These are phyloP conservation scores for Dynastes tityus DNA, from an alignment of 2,888 invertebrate species.

Conservation along the genomic window DNA sequence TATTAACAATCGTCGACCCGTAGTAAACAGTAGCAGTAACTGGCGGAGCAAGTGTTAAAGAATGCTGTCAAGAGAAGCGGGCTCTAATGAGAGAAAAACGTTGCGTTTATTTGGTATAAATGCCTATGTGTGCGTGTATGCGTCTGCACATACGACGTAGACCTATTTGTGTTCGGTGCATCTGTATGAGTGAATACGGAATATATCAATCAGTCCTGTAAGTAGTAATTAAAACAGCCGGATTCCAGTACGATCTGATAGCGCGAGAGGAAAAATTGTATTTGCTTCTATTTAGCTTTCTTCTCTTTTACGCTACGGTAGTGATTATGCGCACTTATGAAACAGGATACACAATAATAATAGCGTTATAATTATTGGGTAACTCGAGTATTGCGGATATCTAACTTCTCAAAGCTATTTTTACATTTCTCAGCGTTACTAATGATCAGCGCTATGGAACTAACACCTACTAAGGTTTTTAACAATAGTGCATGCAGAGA, in stretches of 20 bases:
- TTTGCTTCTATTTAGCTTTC: conserved; percentile 2
- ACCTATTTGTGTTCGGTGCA: conserved; percentile 57
- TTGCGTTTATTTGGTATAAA: conserved; percentile 56
- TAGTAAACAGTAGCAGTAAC: conserved; percentile 60
- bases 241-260: conserved; percentile 60
- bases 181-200: conserved; percentile 52
- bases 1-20: conserved; percentile 51
- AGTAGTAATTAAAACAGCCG: conserved; percentile 63
- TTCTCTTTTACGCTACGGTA: not conserved
- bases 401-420: too few species aligned
- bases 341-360: too few species aligned
- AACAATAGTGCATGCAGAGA: too few species aligned
- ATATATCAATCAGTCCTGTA: conserved; percentile 28
- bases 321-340: too few species aligned
- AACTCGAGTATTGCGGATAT: too few species aligned
- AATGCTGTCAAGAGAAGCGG: conserved; percentile 59
- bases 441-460: too few species aligned
- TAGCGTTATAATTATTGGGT: too few species aligned
- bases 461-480: too few species aligned
- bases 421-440: too few species aligned
- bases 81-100: conserved; percentile 48
- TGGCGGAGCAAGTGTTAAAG: conserved; percentile 58
- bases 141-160: conserved; percentile 51
- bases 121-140: conserved; percentile 49
- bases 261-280: conserved; percentile 6